Evolutionary conservation across 2,888 invertebrate species (phyloP).

Genomic region (Acronicta aceris): DNA sequence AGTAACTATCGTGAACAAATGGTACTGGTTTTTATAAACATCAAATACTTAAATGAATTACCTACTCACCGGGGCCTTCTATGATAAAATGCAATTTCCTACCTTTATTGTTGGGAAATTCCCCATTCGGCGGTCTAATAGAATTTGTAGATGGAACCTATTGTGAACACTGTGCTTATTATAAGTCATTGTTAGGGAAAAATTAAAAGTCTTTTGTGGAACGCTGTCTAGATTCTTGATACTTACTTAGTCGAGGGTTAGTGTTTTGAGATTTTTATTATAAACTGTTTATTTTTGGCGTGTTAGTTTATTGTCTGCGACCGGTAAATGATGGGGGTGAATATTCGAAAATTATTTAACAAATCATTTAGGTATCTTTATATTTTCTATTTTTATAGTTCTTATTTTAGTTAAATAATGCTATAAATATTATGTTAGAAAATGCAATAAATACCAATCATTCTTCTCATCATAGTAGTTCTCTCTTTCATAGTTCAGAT

Average conservation of each 20-base stretch:
- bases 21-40: conserved; percentile 31
- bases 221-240: conserved; percentile 11
- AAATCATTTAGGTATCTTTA: no score
- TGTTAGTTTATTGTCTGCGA: neutral
- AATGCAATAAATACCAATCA: no score
- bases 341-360: no score
- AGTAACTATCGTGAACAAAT: conserved; percentile 3
- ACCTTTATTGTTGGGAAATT: conserved; percentile 57
- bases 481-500: no score
- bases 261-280: neutral
- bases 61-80: conserved; percentile 34
- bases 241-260: conserved; percentile 8
- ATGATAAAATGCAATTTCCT: conserved; percentile 63
- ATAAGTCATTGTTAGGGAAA: conserved; percentile 30
- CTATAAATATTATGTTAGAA: no score
- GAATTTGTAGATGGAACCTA: conserved; percentile 44
- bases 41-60: conserved; percentile 52
- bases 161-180: conserved; percentile 51
- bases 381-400: no score
- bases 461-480: no score
- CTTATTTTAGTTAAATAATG: no score
- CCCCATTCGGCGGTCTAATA: conserved; percentile 48
- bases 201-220: conserved; percentile 27
- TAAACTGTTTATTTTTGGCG: neutral
- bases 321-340: no score